Conservation (phyloP, 2,113 vertebrate species). For the Crypturellus undulatus region DNA sequence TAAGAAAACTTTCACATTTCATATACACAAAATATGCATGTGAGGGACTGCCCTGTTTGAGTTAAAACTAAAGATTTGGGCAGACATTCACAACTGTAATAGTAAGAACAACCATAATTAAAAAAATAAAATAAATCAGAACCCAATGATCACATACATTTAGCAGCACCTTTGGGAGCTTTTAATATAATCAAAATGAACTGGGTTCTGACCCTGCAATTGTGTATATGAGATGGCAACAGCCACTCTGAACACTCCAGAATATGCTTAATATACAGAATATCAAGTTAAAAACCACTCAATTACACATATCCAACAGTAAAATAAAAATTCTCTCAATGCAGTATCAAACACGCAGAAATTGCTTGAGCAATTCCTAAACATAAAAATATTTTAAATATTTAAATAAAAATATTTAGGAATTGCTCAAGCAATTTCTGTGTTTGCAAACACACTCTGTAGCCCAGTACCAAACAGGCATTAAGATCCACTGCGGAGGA, state of each 20-base stretch:
- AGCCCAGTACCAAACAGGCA: background rate
- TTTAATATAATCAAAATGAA: background rate
- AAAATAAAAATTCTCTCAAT: background rate
- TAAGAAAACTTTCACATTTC: rapidly evolving
- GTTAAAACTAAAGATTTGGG: background rate
- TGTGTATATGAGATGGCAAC: background rate
- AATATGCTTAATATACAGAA: background rate
- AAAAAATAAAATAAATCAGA: constrained; percentile 1
- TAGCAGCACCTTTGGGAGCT: background rate
- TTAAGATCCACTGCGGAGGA: background rate
- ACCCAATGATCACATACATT: background rate
- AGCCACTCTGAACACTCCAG: background rate
- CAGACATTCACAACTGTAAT: background rate
- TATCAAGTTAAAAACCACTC: constrained; percentile 41
- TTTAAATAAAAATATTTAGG: background rate
- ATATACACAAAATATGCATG: rapidly evolving
- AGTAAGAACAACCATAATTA: background rate
- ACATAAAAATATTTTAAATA: no score
- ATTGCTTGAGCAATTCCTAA: background rate
- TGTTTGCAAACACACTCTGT: background rate
- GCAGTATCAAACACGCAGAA: background rate
- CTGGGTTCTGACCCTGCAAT: background rate
- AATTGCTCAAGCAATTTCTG: background rate
- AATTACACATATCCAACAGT: constrained; percentile 22
- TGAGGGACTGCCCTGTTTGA: background rate